phyloP scores from a whole-genome alignment of 2,888 invertebrate species.

The Exocentrus adspersus region DNA sequence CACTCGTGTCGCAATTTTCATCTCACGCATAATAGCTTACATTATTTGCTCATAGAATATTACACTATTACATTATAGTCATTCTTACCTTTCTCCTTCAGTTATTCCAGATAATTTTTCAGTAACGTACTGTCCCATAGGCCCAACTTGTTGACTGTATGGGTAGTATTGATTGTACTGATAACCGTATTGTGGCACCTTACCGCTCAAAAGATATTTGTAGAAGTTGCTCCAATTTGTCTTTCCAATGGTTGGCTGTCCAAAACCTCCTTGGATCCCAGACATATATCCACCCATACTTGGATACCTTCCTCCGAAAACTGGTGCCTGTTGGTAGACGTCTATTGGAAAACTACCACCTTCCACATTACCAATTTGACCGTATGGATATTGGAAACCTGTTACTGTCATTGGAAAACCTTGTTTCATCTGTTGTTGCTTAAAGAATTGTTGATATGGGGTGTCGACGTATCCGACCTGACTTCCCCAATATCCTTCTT shows the following conservation, averaged over 20 bases:
- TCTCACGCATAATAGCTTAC: too few relatives aligned
- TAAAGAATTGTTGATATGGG: constrained; percentile 1
- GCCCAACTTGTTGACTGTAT: neutral
- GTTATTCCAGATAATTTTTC: constrained; percentile 3
- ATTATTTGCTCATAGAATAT: too few relatives aligned
- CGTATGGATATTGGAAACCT: neutral
- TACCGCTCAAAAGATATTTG: too few relatives aligned
- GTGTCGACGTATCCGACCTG: constrained; percentile 9
- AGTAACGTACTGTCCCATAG: neutral
- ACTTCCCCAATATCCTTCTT: neutral
- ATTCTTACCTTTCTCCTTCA: constrained; percentile 8
- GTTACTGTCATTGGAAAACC: neutral
- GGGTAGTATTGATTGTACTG: neutral
- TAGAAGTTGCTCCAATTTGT: too few relatives aligned
- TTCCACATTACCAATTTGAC: neutral
- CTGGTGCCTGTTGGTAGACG: neutral
- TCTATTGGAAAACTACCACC: neutral
- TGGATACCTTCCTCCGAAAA: neutral
- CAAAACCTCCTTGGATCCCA: neutral
- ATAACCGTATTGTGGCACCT: neutral
- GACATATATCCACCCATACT: neutral
- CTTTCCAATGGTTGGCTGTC: neutral
- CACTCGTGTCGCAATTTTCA: too few relatives aligned
- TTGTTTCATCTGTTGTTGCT: constrained; percentile 1
- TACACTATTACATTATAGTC: neutral